These are phyloP conservation scores for Pogonus chalceus DNA, from an alignment of 1,140 invertebrate species.

Conservation along the genomic window DNA sequence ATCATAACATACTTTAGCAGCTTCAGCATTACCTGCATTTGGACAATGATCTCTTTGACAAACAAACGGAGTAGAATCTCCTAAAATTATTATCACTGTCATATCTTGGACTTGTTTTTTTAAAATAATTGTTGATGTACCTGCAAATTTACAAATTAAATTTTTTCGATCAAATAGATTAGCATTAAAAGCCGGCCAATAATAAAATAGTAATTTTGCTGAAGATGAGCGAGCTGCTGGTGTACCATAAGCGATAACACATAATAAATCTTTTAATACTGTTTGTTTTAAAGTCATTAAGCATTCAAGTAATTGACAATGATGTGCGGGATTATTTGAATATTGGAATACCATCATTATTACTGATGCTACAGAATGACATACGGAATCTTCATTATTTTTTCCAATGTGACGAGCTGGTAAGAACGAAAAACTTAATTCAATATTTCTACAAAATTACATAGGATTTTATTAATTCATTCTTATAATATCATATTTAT, in stretches of 20 bases:
- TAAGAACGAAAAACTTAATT: constrained; percentile 17
- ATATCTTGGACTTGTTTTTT: not conserved
- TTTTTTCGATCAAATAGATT: constrained; percentile 84
- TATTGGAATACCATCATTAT: constrained; percentile 98
- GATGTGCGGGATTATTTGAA: constrained; percentile 81
- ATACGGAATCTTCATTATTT: constrained; percentile 72
- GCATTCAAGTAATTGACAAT: constrained; percentile 90
- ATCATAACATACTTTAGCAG: constrained; percentile 84
- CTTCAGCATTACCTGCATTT: constrained; percentile 72
- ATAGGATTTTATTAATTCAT: not conserved
- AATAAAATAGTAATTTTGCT: constrained; percentile 94
- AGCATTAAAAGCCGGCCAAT: constrained; percentile 97
- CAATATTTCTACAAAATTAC: not conserved
- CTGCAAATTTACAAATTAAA: constrained; percentile 80
- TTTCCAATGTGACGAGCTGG: constrained; percentile 57
- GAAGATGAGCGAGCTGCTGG: constrained; percentile 82
- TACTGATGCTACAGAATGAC: constrained; percentile 85
- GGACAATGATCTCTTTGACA: constrained; percentile 81
- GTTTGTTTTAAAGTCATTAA: constrained; percentile 85
- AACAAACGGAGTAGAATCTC: constrained; percentile 58
- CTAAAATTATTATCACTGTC: not conserved
- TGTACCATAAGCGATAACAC: constrained; percentile 95
- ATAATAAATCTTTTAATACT: constrained; percentile 85
- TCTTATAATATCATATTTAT: not conserved
- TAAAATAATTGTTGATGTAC: constrained; percentile 41